Percentiles rank a stretch among this genome's conserved stretches.
Conservation (phyloP, 1,140 invertebrate genomes). For the Solenopsis fugax region DNA sequence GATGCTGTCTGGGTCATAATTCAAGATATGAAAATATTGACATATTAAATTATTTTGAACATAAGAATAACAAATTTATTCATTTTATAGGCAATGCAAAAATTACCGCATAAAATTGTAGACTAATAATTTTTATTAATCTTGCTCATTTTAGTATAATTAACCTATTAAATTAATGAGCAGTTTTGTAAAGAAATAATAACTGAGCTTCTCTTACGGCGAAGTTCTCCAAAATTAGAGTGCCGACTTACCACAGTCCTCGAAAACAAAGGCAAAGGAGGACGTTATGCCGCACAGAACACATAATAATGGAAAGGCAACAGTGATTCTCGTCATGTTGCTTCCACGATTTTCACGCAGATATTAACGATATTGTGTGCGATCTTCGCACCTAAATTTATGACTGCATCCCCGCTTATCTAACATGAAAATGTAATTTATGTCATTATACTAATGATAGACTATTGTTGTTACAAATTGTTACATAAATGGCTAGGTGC, state of each 20-base stretch:
- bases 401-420: conserved; percentile 28
- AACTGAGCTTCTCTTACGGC: neutral
- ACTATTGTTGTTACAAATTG: neutral
- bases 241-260: conserved; percentile 74
- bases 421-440: conserved; percentile 17
- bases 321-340: conserved; percentile 59
- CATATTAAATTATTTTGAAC: no score
- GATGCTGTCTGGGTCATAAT: no score
- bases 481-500: neutral
- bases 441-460: conserved; percentile 46
- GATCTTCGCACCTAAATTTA: conserved; percentile 39
- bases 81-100: neutral
- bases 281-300: conserved; percentile 25
- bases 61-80: neutral
- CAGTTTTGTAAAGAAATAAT: neutral
- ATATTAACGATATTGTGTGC: conserved; percentile 42
- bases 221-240: conserved; percentile 4
- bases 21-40: no score
- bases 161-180: neutral
- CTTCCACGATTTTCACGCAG: conserved; percentile 5
- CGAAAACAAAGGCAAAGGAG: conserved; percentile 43
- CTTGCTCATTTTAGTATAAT: neutral
- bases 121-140: neutral
- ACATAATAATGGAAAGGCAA: conserved; percentile 24
- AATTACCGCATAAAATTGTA: neutral